Base-by-base conservation (phyloP, 2,888 invertebrate species). In the Pseudococcus viburni region DNA sequence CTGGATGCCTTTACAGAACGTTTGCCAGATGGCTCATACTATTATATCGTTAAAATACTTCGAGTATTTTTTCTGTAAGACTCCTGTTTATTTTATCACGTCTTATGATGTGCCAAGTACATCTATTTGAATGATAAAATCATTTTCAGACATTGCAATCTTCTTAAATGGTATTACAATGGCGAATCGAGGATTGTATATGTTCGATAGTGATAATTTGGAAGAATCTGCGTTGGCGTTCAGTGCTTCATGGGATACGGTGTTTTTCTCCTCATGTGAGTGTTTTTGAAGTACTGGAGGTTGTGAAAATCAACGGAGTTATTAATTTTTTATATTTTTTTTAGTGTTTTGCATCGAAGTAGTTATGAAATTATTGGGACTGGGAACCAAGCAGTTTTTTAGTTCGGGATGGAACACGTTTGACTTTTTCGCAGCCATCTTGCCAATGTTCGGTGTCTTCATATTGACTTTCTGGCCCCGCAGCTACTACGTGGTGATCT, bases 321-420 rank as follows among this genome's bases (percentile, higher is more conserved):
- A 3, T 33, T 22, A 19, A n/a, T 0, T 17, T 22, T 19, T 51
- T 59, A 85, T 3, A 26, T 68, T 26, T 33, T n/a, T 73, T 89
- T 15, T 77, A 90, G 96, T 96, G 90, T 97, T 96, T 92, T 93
- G 94, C 42, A 87, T 95, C 3, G 97, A 97, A 92, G 95, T 95
- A 0, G 91, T 93, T 0, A 92, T 96, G 1, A 95, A 96, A 90
- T 94, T 96, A 90, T 92, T 96, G 90, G 96, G 95, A 0, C 92
- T 95, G 59, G 97, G 97, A 3, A 93, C 95, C 90, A 91, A 92
- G 5, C 93, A 94, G 89, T 97, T 97, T 91, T 93, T 96, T 89
- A 94, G 94, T 89, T 95, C 95, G 73, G 96, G 96, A 0, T 97
- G 97, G 97, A 97, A 97, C 91, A 93, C 95, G 90, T 97, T 95